These are phyloP conservation scores for Styela plicata DNA, from an alignment of 23 tunicate genomes.

Conservation along the genomic window DNA sequence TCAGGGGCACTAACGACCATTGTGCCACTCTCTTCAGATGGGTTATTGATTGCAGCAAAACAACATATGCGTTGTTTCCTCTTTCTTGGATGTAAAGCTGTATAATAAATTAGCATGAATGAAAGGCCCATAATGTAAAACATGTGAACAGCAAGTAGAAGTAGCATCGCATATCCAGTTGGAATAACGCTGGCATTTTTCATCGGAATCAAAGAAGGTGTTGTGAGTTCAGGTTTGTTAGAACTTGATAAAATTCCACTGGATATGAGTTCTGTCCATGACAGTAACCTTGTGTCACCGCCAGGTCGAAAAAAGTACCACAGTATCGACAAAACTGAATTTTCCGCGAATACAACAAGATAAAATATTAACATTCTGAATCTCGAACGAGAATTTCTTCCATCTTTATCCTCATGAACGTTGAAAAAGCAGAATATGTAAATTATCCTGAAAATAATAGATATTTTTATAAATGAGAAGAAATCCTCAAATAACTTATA, in stretches of 20 bases:
- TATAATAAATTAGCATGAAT: slow-evolving; percentile 55
- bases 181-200: neutral
- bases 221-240: neutral
- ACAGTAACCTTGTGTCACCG: slow-evolving; percentile 7
- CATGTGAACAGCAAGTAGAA: slow-evolving; percentile 31
- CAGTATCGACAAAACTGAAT: slow-evolving; percentile 26
- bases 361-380: slow-evolving; percentile 58
- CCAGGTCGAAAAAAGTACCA: slow-evolving; percentile 60
- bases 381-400: slow-evolving; percentile 15
- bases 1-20: slow-evolving; percentile 5
- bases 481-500: too few species aligned
- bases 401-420: slow-evolving; percentile 41
- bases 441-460: slow-evolving; percentile 54
- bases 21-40: neutral
- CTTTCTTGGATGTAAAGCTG: slow-evolving; percentile 43
- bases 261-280: neutral
- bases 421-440: slow-evolving; percentile 83
- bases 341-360: slow-evolving; percentile 44
- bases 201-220: neutral
- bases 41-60: neutral
- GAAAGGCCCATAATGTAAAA: slow-evolving; percentile 45
- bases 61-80: neutral
- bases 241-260: neutral
- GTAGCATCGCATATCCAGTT: slow-evolving; percentile 23
- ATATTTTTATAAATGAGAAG: too few species aligned